Conservation (phyloP, 2,113 vertebrate species). For the Nesogale talazaci region DNA sequence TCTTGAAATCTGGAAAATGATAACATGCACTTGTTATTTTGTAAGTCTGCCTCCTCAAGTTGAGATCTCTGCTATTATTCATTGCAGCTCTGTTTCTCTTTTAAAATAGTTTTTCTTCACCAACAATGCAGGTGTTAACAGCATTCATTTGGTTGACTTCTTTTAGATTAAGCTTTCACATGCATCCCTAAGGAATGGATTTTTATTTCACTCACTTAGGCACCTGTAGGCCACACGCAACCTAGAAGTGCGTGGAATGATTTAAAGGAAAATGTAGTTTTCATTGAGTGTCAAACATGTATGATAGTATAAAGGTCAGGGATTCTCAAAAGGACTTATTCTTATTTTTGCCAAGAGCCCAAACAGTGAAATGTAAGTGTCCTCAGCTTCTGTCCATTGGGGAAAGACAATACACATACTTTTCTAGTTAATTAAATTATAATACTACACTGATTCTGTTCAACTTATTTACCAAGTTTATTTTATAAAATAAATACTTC, state of each 20-base stretch:
- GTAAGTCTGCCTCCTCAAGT: not conserved
- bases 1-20: not conserved
- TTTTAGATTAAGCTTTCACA: not conserved
- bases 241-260: not conserved
- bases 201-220: not conserved
- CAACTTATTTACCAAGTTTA: not conserved
- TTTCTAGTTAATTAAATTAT: not conserved
- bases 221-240: not conserved
- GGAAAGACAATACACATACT: not conserved
- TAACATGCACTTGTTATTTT: not conserved
- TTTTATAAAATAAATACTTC: not conserved
- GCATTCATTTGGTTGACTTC: not conserved
- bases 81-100: not conserved
- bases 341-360: not conserved
- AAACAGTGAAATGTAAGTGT: not conserved
- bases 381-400: not conserved
- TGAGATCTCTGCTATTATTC: not conserved
- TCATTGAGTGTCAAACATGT: not conserved
- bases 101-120: not conserved
- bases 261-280: not conserved
- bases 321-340: not conserved
- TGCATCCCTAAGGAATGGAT: not conserved
- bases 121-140: not conserved
- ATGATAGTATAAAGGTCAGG: not conserved
- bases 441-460: not conserved